Conservation (phyloP, 2,797 vertebrate genomes). For the Diplodus puntazzo region DNA sequence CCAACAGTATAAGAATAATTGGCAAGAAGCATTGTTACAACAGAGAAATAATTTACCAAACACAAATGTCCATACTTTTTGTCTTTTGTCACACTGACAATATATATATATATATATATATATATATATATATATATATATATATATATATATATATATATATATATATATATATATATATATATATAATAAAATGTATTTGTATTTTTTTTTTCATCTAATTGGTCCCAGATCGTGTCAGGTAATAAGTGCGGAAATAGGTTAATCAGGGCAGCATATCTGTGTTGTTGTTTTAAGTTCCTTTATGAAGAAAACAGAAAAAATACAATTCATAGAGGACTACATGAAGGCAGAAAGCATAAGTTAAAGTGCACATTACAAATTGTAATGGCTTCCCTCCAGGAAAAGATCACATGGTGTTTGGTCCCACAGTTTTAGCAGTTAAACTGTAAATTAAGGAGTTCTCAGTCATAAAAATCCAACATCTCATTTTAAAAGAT, state of each 20-base stretch:
- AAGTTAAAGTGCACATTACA: not conserved
- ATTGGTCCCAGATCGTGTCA: not conserved
- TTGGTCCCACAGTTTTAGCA: not conserved
- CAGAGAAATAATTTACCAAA: no score
- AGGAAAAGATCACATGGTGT: not conserved
- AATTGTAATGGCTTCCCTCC: constrained; percentile 9
- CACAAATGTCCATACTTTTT: no score
- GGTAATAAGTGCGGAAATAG: not conserved
- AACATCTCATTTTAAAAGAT: constrained; percentile 30
- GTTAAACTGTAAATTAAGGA: constrained; percentile 10
- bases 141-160: no score
- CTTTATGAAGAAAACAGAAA: not conserved
- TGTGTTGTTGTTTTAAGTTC: not conserved
- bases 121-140: no score
- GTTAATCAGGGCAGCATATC: not conserved
- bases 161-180: no score
- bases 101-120: no score
- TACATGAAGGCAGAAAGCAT: not conserved
- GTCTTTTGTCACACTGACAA: no score
- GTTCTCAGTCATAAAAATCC: constrained; percentile 11
- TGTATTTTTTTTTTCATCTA: no score
- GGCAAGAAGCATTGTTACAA: no score
- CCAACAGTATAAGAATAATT: no score
- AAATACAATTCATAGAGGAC: no score
- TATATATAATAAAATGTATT: no score